Conservation (phyloP, 2,113 vertebrate species). For the Microtus pennsylvanicus region DNA sequence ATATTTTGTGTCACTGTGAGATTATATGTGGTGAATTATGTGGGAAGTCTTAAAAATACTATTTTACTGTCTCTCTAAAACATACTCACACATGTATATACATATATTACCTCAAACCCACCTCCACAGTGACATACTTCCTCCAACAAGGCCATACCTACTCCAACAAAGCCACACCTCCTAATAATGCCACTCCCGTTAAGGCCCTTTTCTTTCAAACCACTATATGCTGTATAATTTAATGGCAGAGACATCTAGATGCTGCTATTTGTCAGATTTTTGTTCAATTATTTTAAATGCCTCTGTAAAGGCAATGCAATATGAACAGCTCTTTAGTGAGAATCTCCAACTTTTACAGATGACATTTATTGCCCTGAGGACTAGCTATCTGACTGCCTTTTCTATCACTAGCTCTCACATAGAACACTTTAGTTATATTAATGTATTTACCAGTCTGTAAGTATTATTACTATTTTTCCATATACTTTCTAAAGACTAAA, state of each 20-base stretch:
- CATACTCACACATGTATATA: background rate
- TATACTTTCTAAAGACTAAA: background rate
- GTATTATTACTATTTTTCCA: background rate
- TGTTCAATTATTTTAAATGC: slow-evolving; percentile 29
- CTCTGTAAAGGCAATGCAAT: background rate
- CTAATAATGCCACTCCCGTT: too few species aligned
- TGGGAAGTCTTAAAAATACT: slow-evolving; percentile 8
- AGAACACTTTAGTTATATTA: background rate
- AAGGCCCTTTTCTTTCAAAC: too few species aligned
- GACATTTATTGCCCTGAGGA: background rate
- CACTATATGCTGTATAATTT: background rate
- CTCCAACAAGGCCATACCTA: too few species aligned
- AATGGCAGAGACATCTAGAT: background rate
- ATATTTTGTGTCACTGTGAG: background rate
- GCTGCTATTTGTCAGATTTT: slow-evolving; percentile 33
- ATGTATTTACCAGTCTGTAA: background rate
- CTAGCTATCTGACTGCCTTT: background rate
- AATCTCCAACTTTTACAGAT: background rate
- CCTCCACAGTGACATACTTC: too few species aligned
- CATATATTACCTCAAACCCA: background rate
- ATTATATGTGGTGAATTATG: slow-evolving; percentile 13
- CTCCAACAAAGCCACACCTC: too few species aligned
- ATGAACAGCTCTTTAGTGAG: background rate
- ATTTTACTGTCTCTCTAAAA: background rate
- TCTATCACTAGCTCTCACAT: background rate